Conservation (phyloP, 2,797 vertebrate species). For the Danio aesculapii region DNA sequence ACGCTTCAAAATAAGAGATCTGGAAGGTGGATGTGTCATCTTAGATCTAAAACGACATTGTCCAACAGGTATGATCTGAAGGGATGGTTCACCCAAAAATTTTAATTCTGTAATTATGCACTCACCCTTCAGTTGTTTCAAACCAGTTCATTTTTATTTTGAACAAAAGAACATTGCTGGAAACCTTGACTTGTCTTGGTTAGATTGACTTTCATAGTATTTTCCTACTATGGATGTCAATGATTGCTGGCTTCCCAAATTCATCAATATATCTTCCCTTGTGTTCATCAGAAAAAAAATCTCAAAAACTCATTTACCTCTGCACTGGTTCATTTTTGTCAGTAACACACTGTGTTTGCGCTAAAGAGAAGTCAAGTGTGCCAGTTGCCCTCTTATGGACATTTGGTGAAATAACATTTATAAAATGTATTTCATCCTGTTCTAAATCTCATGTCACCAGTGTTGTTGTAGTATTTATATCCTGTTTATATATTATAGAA, state of each 20-base stretch:
- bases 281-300: neutral
- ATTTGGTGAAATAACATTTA: neutral
- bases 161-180: no score
- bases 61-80: constrained; percentile 70
- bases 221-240: no score
- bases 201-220: no score
- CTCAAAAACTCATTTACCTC: neutral
- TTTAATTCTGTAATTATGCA: no score
- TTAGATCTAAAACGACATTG: constrained; percentile 89
- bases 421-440: neutral
- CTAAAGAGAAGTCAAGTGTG: neutral
- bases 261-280: no score
- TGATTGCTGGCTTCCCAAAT: no score
- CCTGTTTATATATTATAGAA: no score
- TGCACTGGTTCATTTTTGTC: constrained; percentile 3
- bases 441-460: neutral
- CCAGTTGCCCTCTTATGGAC: constrained; percentile 1
- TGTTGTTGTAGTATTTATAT: neutral
- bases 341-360: neutral
- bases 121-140: no score
- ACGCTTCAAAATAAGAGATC: constrained; percentile 91
- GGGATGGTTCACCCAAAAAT: no score
- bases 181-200: no score
- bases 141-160: neutral
- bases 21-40: constrained; percentile 85